Evolutionary conservation across 2,797 vertebrate species (phyloP).

Genomic region (Picus viridis): DNA sequence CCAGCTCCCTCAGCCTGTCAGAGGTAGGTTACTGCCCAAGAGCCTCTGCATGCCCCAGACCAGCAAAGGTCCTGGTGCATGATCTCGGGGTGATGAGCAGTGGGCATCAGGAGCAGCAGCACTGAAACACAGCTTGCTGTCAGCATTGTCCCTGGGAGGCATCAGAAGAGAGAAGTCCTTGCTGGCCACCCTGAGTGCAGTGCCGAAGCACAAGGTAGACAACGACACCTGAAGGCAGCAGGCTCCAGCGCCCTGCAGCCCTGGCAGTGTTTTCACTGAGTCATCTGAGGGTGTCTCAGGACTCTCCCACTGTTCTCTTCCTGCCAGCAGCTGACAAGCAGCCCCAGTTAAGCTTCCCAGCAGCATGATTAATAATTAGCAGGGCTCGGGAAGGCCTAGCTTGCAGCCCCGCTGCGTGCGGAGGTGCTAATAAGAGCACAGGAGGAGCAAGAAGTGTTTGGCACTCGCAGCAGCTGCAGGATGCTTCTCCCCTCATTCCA

Average conservation of each 20-base stretch:
- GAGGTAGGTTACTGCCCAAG: background rate
- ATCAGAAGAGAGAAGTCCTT: background rate
- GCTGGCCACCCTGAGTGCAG: background rate
- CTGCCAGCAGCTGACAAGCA: constrained; percentile 51
- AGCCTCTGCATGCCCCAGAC: background rate
- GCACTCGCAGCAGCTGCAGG: constrained; percentile 2
- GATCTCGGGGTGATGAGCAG: background rate
- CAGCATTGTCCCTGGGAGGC: background rate
- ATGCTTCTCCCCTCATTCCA: background rate
- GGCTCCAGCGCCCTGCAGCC: background rate
- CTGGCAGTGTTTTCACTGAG: background rate
- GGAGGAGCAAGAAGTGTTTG: background rate
- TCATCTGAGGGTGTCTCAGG: background rate
- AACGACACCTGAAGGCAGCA: constrained; percentile 58
- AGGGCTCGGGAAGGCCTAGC: constrained; percentile 40
- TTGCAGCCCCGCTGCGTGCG: background rate
- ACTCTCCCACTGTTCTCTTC: constrained; percentile 19
- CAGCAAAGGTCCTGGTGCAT: background rate
- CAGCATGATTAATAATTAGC: constrained; percentile 56
- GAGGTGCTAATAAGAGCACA: constrained; percentile 52
- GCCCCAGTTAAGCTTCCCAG: constrained; percentile 36
- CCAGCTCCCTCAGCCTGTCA: background rate
- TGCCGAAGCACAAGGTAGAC: constrained; percentile 11
- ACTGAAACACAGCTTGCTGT: no score
- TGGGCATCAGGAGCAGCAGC: background rate